Base-by-base conservation (phyloP, 1,140 invertebrate genomes). In the Piezodorus guildinii region DNA sequence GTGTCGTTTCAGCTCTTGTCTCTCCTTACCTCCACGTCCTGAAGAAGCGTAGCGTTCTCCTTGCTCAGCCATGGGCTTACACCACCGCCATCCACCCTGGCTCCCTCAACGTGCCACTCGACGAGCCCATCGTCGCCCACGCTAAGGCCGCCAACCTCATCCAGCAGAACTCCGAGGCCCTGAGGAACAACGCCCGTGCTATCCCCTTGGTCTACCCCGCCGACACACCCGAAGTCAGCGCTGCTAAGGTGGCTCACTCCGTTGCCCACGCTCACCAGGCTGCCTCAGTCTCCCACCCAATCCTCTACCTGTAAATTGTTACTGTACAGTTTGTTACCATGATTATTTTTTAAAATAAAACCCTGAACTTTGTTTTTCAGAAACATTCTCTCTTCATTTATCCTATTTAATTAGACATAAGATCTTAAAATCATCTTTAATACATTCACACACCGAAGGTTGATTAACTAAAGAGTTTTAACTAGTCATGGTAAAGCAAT, bases 221-320 rank as follows among this genome's bases (percentile, higher is more conserved):
- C 30, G 68, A 70, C 61, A 68, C 69, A 0, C 77, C 78, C 62
- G 77, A 78, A 72, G 78, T 79, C 12, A 74, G 75, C 2, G 73
- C 76, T 54, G 78, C 77, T 8, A 79, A 78, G 69, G 74, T 74
- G 0, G 76, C 73, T 0, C 77, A 78, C 62, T 77, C 77, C 39
- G 65, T 67, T 15, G 64, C 66, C 30, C 56, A 67, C 58, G 68
- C 54, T 15, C 19, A 25, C 45, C 21, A 44, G 15, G 61, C 61
- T 16, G 45, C 46, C 45, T 16, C 51, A 75, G 75, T 0, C 70
- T 69, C 14, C 75, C 76, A 0, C 73, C 75, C 0, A 72, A 2
- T 49, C 46, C 6, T 39, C 34, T 39, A 39, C 12, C 34, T 39
- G 34, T 39, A 39, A 39, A 39, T 39, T 39, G 12, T 12, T 39